These are phyloP conservation scores for Zeus faber DNA, from an alignment of 2,113 vertebrate genomes.

Conservation along the genomic window DNA sequence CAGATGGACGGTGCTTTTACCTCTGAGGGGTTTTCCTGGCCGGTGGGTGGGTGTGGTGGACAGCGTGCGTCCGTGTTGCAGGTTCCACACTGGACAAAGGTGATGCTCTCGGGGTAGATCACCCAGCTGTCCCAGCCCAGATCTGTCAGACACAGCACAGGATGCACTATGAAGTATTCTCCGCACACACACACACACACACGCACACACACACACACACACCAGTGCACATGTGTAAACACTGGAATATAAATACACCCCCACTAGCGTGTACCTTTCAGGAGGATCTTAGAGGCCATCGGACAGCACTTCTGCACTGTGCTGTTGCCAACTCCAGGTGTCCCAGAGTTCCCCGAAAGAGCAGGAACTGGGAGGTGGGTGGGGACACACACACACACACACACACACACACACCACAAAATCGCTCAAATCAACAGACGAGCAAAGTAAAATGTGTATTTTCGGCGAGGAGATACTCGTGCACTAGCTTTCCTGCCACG, in stretches of 20 bases:
- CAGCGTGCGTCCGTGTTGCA: conserved; percentile 45
- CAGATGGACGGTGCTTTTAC: conserved; percentile 29
- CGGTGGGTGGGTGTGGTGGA: conserved; percentile 5
- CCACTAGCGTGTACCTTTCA: conserved; percentile 56
- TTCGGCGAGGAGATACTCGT: too few species aligned
- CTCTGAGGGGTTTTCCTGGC: conserved; percentile 35
- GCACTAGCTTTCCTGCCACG: not conserved
- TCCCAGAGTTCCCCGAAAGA: conserved; percentile 12
- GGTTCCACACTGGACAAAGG: conserved; percentile 52
- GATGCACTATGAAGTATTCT: not conserved
- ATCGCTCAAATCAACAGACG: not conserved
- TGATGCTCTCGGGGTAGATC: conserved; percentile 66
- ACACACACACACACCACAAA: not conserved
- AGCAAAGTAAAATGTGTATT: too few species aligned
- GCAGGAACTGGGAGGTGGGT: conserved; percentile 14
- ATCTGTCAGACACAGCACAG: conserved; percentile 47
- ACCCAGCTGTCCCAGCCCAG: conserved; percentile 76
- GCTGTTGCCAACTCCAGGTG: conserved; percentile 27
- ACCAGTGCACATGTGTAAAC: not conserved
- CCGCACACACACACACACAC: not conserved
- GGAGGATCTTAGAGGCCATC: conserved; percentile 55
- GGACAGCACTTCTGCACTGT: conserved; percentile 52
- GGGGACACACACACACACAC: not conserved
- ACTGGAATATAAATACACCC: not conserved
- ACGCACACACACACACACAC: not conserved